Base-by-base conservation (phyloP, 2,113 vertebrate genomes). In the Myiagra hebetior region DNA sequence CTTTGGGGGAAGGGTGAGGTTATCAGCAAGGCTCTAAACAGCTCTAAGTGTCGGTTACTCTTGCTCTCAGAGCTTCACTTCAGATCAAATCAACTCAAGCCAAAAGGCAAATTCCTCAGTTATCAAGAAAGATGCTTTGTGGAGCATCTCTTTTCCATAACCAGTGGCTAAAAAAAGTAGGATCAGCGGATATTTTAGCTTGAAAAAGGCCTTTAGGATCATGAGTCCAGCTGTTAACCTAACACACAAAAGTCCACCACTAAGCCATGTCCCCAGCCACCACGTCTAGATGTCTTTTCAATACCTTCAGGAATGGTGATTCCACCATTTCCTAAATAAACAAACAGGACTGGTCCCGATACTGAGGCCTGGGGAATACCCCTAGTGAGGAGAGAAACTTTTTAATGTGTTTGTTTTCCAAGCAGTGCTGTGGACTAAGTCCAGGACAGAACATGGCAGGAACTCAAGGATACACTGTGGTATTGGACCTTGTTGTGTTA, bases 1-100 rank as follows among this genome's bases (percentile, higher is more conserved):
- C 28, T 60, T 74, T 23, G 55, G 81, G 60, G 68, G 24, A 67
- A 74, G 49, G 50, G 39, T 89, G 59, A 88, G 42, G 39, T 92
- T 83, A 74, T 55, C 80, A 59, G 30, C 31, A 47, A 41, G 42
- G 63, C n/a, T 90, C 39, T 92, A 33, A 85, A 88, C 37, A 83
- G 10, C 47, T 65, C 41, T 30, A n/a, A 52, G 35, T 80, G 39
- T 62, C 1, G 0, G 47, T 74, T 91, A 39, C 33, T 84, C 53
- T 49, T 88, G 28, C 77, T 86, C 80, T 81, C 62, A 74, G 70
- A 77, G 59, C 87, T 84, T 88, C 50, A 57, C 59, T 88, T 89
- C 31, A 1, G 6, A 91, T 93, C 53, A 69, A 49, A 73, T 74
- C 46, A 86, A 1, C 63, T 65, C 70, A 60, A 80, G 57, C 53